Base-by-base conservation (phyloP, 2,113 vertebrate genomes). In the Himantopus leucocephalus region DNA sequence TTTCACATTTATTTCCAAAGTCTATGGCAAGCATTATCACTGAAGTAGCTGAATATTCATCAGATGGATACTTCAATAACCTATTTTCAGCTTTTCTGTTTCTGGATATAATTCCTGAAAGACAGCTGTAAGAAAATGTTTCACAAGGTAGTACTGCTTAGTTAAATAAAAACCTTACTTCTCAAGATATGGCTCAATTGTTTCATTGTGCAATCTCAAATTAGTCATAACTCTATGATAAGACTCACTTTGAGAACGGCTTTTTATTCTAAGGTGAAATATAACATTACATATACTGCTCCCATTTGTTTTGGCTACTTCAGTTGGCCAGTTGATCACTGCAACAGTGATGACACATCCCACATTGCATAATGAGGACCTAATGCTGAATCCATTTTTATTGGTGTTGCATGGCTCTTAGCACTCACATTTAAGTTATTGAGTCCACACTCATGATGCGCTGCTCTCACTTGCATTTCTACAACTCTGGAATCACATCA, bases 151-250 rank as follows among this genome's bases (percentile, higher is more conserved):
- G 88, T 52, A 90, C 64, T 63, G 37, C 73, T 80, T 91, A 85
- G 90, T 94, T 96, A 94, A 98, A 96, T 97, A 97, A 95, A 94
- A 67, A 79, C 39, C 60, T 97, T 95, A 41, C 39, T 96, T 96
- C 62, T 96, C 73, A 80, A 85, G 91, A 81, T 41, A 70, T 2
- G 96, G 88, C 90, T 88, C 79, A 77, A 34, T 76, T 92, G 88
- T 92, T 93, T 95, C 92, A 95, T n/a, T 92, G 37, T 86, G 45
- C 73, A 70, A 58, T 29, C 63, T 84, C 72, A 14, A 27, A 80
- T n/a, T 35, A 70, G 56, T 86, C 35, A 86, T 50, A 71, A 76
- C 41, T 81, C 59, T 27, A 24, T 8, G 27, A 24, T 3, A 53
- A 41, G 21, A n/a, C 6, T 73, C 39, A 26, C 35, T 48, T 20